These are phyloP conservation scores for Sprattus sprattus DNA, from an alignment of 2,113 vertebrate species.

Conservation along the genomic window DNA sequence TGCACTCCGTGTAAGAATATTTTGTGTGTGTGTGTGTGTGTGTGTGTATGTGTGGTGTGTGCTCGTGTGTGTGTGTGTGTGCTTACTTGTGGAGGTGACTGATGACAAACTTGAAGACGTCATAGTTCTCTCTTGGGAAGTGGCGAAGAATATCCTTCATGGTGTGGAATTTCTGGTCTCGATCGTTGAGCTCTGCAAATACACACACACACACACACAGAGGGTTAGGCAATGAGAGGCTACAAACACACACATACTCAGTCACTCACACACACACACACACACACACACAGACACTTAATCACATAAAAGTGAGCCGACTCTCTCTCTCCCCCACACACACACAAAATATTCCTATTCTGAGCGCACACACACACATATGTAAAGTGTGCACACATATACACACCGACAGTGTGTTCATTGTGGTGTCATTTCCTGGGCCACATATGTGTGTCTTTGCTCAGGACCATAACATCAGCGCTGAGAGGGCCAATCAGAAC, in stretches of 20 bases:
- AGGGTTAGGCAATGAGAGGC: background rate
- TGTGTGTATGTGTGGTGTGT: conserved; percentile 36
- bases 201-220: background rate
- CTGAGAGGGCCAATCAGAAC: no score
- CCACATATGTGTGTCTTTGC: no score
- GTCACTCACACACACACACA: background rate
- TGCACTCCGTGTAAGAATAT: background rate
- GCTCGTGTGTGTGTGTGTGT: conserved; percentile 54
- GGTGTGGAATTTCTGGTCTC: conserved; percentile 85
- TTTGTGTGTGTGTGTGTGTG: conserved; percentile 2
- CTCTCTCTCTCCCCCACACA: background rate
- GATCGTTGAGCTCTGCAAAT: conserved; percentile 85
- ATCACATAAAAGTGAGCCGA: no score
- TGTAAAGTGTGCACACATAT: background rate
- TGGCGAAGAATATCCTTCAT: conserved; percentile 88
- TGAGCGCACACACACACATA: background rate
- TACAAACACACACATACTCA: background rate
- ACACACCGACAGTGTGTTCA: background rate
- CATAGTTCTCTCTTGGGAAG: conserved; percentile 92
- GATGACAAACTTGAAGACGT: conserved; percentile 96
- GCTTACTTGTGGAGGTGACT: conserved; percentile 90
- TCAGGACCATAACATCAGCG: no score
- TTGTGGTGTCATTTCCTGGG: no score
- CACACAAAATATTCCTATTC: no score
- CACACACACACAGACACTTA: no score